phyloP scores from a whole-genome alignment of 2,113 vertebrate species.

The Sula dactylatra region DNA sequence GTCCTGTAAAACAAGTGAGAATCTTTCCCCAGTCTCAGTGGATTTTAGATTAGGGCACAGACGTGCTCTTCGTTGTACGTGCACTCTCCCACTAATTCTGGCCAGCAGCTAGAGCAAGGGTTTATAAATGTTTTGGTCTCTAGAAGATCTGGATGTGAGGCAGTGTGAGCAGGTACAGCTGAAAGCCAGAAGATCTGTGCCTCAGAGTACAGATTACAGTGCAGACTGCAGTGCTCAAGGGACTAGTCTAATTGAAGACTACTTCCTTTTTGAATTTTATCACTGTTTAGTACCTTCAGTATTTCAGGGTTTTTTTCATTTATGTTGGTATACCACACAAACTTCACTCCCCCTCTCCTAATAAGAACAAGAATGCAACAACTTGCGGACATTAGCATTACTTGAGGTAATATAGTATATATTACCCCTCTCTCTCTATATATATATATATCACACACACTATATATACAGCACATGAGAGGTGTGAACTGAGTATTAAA shows the following conservation, averaged over 20 bases:
- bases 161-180: neutral
- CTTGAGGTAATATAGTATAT: neutral
- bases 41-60: neutral
- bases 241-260: neutral
- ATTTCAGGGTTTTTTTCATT: neutral
- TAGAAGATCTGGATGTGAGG: neutral
- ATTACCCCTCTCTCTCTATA: too few species aligned
- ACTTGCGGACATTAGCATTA: neutral
- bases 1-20: neutral
- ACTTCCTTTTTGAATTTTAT: neutral
- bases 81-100: neutral
- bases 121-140: neutral
- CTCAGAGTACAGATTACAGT: too few species aligned
- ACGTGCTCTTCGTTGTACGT: rapidly evolving
- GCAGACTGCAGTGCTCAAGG: neutral
- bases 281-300: neutral
- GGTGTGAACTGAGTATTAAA: neutral
- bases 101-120: neutral
- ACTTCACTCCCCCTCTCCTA: neutral
- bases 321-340: neutral
- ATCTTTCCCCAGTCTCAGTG: neutral
- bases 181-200: neutral
- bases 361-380: neutral
- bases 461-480: neutral
- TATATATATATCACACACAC: too few species aligned